phyloP scores from a whole-genome alignment of 2,797 vertebrate genomes.

The Aplochiton taeniatus region DNA sequence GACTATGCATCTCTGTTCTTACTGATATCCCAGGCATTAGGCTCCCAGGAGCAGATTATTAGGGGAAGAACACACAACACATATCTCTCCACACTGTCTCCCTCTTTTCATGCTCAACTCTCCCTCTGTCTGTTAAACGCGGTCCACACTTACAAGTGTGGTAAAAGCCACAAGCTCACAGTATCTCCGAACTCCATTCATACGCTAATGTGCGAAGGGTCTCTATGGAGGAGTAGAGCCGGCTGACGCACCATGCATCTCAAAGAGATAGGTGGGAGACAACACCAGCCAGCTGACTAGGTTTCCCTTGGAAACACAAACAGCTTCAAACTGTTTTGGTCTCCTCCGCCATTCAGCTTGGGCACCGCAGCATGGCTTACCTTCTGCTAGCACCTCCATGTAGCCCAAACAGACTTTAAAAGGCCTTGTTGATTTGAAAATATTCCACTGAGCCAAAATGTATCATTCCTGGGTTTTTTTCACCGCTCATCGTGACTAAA shows the following conservation, averaged over 20 bases:
- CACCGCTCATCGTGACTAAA: too few relatives aligned
- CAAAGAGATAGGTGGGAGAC: conserved; percentile 40
- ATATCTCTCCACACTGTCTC: not conserved
- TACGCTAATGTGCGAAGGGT: not conserved
- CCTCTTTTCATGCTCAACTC: not conserved
- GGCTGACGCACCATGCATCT: conserved; percentile 22
- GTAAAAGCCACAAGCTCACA: conserved; percentile 2
- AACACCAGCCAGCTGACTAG: not conserved
- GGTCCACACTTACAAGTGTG: not conserved
- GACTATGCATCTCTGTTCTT: conserved; percentile 11
- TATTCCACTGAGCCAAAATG: too few relatives aligned
- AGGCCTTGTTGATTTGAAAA: too few relatives aligned
- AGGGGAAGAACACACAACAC: conserved; percentile 1
- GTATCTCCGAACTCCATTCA: conserved; percentile 10
- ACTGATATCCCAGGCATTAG: conserved; percentile 53
- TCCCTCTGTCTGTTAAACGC: not conserved
- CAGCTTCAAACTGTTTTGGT: not conserved
- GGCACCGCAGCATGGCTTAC: too few relatives aligned
- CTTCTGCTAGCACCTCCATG: too few relatives aligned
- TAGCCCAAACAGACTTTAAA: too few relatives aligned
- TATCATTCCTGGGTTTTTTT: too few relatives aligned
- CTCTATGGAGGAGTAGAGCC: not conserved
- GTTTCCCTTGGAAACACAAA: conserved; percentile 1
- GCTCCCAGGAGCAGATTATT: conserved; percentile 52
- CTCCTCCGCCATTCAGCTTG: too few relatives aligned